Evolutionary conservation across 92 coral and sea anemone species (phyloP).

Genomic region (Meandrina meandrites): DNA sequence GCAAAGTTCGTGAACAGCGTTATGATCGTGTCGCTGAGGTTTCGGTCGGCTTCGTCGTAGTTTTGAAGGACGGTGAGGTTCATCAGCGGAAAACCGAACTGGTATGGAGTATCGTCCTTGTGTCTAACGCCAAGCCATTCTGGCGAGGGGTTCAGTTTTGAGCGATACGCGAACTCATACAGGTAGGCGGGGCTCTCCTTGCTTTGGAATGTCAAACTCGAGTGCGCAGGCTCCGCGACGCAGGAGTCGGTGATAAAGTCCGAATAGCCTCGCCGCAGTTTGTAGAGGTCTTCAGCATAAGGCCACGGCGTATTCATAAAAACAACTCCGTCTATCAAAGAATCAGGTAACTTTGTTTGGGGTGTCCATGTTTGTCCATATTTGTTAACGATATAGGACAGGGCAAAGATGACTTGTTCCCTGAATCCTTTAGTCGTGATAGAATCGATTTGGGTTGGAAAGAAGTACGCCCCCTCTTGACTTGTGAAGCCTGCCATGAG

Average conservation of each 20-base stretch:
- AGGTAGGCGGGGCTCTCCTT: slow-evolving; percentile 58
- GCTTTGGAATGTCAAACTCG: slow-evolving; percentile 67
- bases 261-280: slow-evolving; percentile 47
- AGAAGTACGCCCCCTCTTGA: slow-evolving; percentile 82
- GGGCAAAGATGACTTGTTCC: not conserved
- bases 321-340: slow-evolving; percentile 47
- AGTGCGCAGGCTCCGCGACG: slow-evolving; percentile 76
- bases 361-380: slow-evolving; percentile 28
- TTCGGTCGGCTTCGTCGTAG: slow-evolving; percentile 67
- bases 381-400: not conserved
- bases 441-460: not conserved
- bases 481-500: slow-evolving; percentile 84
- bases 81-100: slow-evolving; percentile 84
- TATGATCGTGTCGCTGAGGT: slow-evolving; percentile 69
- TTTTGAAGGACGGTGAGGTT: slow-evolving; percentile 60
- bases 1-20: slow-evolving; percentile 81
- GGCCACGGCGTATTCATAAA: slow-evolving; percentile 87
- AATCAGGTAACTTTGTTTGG: slow-evolving; percentile 20
- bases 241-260: slow-evolving; percentile 71
- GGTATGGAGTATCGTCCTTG: slow-evolving; percentile 85
- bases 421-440: slow-evolving; percentile 28
- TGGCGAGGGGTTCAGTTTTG: slow-evolving; percentile 51
- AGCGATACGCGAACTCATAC: slow-evolving; percentile 76
- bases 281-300: slow-evolving; percentile 17
- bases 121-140: slow-evolving; percentile 73